Base-by-base conservation (phyloP, 2,888 invertebrate genomes). In the Euzetes globulus region DNA sequence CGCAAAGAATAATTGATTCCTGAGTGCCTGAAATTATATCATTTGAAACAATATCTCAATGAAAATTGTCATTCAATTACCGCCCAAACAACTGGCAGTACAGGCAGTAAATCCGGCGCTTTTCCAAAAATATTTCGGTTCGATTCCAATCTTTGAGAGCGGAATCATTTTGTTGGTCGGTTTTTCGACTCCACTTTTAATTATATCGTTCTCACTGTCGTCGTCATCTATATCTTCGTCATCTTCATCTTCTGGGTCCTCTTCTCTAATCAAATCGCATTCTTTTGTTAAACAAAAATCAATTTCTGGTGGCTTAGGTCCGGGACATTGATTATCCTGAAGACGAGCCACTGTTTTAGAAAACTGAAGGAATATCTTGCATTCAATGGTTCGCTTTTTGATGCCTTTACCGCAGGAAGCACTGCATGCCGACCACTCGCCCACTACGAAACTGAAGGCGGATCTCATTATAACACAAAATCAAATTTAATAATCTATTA, bases 321-420 rank as follows among this genome's bases (percentile, higher is more conserved):
- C 94, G 79, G 89, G 88, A 81, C 96, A 96, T 81, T 94, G 89
- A 72, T 88, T 87, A 81, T 95, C 94, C 0, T 94, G 92, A 13
- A 95, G 85, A 79, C 90, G 91, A 6, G 92, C 92, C 72, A 92
- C 89, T 0, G 93, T 93, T 78, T 90, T 87, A 75, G 94, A 92
- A 83, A 94, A 94, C 83, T 94, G 93, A 77, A 96, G 85, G 84
- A 91, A 94, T 80, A 96, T 94, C 85, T 92, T 93, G 85, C 98
- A 98, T 79, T 91, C 89, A n/a, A 94, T 94, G 79, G 89, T 88
- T 45, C 95, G 88, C 78, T 88, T 89, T n/a, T 90, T 86, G 79
- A 90, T 86, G 0, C 96, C 97, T 82, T 91, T 91, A 0, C 96
- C 96, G 82, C 97, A 96, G 0, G 91, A 89, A 0, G 90, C 91